These are phyloP conservation scores for Platalea minor DNA, from an alignment of 2,797 vertebrate species.

Conservation along the genomic window DNA sequence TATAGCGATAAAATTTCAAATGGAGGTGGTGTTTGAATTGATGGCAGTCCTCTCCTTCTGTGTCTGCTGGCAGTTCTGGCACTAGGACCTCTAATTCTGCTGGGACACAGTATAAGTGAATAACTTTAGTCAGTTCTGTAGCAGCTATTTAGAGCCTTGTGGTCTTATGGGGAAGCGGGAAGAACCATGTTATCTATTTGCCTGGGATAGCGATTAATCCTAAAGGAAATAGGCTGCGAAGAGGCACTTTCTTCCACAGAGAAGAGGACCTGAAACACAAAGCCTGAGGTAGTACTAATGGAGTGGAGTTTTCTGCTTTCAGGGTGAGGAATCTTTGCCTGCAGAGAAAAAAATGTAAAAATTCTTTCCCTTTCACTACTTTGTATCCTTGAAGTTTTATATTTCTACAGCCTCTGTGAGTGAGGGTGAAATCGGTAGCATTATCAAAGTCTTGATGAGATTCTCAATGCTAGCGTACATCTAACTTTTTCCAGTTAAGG, in stretches of 20 bases:
- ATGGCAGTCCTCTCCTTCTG: neutral
- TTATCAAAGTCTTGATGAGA: neutral
- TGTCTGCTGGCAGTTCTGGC: neutral
- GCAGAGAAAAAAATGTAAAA: neutral
- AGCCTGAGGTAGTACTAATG: neutral
- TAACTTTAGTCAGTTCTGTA: neutral
- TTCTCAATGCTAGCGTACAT: neutral
- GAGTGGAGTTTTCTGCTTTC: neutral
- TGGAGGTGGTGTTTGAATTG: neutral
- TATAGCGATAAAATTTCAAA: neutral
- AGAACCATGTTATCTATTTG: neutral
- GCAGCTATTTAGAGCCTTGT: neutral
- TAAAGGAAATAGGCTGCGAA: neutral
- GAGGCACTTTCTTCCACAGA: neutral
- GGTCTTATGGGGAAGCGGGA: neutral
- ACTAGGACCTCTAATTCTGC: neutral
- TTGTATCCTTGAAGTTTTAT: neutral
- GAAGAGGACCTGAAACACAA: neutral
- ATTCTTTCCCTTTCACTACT: neutral
- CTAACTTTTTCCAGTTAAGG: neutral
- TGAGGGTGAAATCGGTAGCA: neutral
- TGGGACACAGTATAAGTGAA: neutral
- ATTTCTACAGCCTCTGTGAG: neutral
- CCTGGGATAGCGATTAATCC: neutral
- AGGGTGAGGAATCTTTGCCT: neutral